Percentiles rank a stretch among this genome's conserved stretches.
These are phyloP conservation scores for Stegostoma tigrinum DNA, from an alignment of 2,113 vertebrate genomes.

Conservation along the genomic window DNA sequence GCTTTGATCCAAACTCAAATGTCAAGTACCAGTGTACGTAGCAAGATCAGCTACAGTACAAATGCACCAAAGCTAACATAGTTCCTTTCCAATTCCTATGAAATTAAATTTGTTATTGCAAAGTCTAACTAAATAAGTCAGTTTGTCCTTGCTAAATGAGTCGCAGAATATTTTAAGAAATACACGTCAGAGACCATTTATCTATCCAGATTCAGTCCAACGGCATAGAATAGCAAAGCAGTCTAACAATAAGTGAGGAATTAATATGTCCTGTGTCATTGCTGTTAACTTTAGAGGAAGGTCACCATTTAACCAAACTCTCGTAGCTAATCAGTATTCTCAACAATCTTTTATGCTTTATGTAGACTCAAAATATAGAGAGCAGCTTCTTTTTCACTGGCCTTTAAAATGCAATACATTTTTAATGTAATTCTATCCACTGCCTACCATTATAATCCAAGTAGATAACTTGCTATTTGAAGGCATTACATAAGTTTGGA, in stretches of 20 bases:
- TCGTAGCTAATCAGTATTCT: background rate
- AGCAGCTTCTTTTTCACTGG: background rate
- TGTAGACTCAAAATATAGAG: background rate
- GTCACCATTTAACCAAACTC: background rate
- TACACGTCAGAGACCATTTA: background rate
- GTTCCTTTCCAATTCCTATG: background rate
- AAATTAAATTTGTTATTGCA: background rate
- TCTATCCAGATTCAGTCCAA: background rate
- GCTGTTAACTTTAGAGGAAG: background rate
- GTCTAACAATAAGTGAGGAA: background rate
- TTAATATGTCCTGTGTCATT: background rate
- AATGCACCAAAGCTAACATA: background rate
- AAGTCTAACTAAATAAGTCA: background rate
- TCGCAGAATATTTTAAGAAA: background rate
- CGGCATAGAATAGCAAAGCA: background rate
- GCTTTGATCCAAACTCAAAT: background rate
- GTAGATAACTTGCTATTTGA: conserved; percentile 7
- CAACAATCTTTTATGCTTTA: background rate
- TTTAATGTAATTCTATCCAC: background rate
- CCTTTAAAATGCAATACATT: conserved; percentile 33
- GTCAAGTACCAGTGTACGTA: background rate
- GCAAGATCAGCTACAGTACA: background rate
- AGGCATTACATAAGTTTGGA: conserved; percentile 9
- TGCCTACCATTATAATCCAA: conserved; percentile 2
- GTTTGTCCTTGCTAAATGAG: background rate